These are phyloP conservation scores for Heterotis niloticus DNA, from an alignment of 2,113 vertebrate species.

Conservation along the genomic window DNA sequence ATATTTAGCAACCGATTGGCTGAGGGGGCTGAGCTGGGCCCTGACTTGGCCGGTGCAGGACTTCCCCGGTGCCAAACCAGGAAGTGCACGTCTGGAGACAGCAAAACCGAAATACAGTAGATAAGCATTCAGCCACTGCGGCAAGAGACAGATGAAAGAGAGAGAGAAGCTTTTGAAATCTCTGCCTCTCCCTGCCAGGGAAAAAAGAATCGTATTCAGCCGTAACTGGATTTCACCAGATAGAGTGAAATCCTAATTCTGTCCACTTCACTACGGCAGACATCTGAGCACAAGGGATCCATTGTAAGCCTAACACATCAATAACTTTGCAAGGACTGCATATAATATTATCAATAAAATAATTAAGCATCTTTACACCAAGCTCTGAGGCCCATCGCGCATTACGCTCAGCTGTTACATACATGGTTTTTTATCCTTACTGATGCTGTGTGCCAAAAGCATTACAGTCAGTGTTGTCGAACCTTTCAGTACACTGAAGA, in stretches of 20 bases:
- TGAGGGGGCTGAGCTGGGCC: neutral
- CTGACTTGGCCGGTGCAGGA: neutral
- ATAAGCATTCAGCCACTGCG: neutral
- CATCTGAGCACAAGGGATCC: slow-evolving; percentile 18
- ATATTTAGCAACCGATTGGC: neutral
- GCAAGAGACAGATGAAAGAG: neutral
- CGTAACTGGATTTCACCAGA: slow-evolving; percentile 27
- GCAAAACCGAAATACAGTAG: neutral
- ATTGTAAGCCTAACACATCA: slow-evolving; percentile 13
- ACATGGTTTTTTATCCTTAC: neutral
- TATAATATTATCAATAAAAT: neutral
- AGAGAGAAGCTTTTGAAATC: neutral
- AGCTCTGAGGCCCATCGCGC: neutral
- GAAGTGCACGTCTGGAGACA: neutral
- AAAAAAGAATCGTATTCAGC: slow-evolving; percentile 10
- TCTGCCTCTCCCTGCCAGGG: neutral
- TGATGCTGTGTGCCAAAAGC: neutral
- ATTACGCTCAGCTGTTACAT: neutral
- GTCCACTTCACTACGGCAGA: slow-evolving; percentile 14
- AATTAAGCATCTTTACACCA: slow-evolving; percentile 16
- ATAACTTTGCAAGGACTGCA: slow-evolving; percentile 19
- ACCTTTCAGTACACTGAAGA: neutral
- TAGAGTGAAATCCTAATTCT: slow-evolving; percentile 19
- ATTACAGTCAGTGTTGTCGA: neutral
- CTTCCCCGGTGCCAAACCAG: neutral